Conservation (phyloP, 1,140 invertebrate genomes). For the Fopius arisanus region DNA sequence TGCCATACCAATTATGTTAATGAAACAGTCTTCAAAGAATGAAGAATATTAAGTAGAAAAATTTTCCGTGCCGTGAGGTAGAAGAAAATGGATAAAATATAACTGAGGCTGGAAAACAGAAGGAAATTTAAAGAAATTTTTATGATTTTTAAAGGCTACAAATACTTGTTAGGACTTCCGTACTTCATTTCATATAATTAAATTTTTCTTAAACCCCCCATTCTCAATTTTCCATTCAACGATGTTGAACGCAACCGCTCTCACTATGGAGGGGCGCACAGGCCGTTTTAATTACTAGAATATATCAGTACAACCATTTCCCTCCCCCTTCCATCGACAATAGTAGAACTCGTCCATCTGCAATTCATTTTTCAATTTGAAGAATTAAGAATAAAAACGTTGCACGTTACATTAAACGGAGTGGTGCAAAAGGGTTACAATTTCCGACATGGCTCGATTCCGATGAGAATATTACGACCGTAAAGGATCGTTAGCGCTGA, state of each 20-base stretch:
- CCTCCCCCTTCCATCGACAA: neutral
- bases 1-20: neutral
- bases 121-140: neutral
- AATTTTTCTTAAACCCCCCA: neutral
- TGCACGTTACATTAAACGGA: neutral
- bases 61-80: neutral
- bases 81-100: neutral
- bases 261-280: neutral
- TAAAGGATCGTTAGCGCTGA: slow-evolving; percentile 23
- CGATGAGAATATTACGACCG: neutral
- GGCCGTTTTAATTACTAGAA: neutral
- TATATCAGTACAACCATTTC: neutral
- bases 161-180: neutral
- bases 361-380: neutral
- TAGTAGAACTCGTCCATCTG: neutral
- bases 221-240: neutral
- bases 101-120: neutral
- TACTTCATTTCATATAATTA: neutral
- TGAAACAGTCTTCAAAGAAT: slow-evolving; percentile 69
- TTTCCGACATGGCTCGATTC: neutral
- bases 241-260: neutral
- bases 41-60: slow-evolving; percentile 63
- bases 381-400: neutral
- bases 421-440: neutral
- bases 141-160: neutral